Conservation (phyloP, 2,113 vertebrate species). For the Monopterus albus region DNA sequence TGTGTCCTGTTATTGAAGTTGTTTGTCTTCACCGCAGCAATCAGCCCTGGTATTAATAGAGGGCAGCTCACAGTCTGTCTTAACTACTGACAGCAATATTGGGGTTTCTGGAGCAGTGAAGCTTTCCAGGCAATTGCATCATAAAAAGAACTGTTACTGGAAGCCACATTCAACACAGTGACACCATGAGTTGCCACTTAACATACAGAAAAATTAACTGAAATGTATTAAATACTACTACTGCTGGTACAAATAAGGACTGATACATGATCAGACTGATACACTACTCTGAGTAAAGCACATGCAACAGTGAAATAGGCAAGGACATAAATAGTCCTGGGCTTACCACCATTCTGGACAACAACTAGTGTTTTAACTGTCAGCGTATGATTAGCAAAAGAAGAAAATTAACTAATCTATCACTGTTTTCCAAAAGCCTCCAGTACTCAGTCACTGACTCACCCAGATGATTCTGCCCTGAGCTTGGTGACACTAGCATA, state of each 20-base stretch:
- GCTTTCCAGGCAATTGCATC: not conserved
- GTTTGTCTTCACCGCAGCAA: not conserved
- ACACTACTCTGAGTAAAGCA: not conserved
- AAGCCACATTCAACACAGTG: not conserved
- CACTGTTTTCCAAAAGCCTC: not conserved
- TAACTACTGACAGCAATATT: not conserved
- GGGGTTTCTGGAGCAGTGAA: not conserved
- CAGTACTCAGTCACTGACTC: constrained; percentile 26
- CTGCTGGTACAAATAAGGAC: not conserved
- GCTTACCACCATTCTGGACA: not conserved
- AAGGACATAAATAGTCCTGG: not conserved
- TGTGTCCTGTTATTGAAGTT: not conserved
- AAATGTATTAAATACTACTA: not conserved
- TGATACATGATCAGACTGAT: not conserved
- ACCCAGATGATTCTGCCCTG: not conserved
- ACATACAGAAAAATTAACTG: not conserved
- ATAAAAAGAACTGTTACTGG: not conserved
- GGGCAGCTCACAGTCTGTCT: not conserved
- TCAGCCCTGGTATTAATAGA: not conserved
- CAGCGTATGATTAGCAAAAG: too few relatives aligned
- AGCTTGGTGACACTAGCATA: not conserved
- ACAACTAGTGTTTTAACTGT: not conserved
- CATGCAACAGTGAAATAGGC: not conserved
- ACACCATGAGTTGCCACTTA: not conserved
- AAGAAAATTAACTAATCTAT: too few relatives aligned